Evolutionary conservation across 2,113 vertebrate genomes (phyloP).

Genomic region (Apteryx owenii): DNA sequence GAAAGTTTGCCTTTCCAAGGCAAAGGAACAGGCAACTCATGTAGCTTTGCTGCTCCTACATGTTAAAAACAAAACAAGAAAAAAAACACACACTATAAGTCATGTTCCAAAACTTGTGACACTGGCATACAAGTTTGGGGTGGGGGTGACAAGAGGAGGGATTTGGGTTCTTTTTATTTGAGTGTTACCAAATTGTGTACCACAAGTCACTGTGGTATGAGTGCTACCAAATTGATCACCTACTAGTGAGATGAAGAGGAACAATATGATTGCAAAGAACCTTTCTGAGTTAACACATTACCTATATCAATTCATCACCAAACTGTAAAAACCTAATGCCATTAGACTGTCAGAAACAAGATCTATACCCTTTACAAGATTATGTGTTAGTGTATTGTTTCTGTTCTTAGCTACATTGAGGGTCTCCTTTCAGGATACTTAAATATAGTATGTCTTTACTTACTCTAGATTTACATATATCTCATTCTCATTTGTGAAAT

Average conservation of each 20-base stretch:
- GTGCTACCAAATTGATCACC: too few species aligned
- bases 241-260: too few species aligned
- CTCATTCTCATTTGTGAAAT: background rate
- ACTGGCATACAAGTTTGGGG: background rate
- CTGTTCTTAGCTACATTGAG: background rate
- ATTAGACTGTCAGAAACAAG: background rate
- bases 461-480: background rate
- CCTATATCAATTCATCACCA: background rate
- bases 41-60: background rate
- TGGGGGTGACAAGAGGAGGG: background rate
- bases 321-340: background rate
- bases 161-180: background rate
- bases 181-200: background rate
- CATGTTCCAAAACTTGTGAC: background rate
- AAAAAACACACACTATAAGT: background rate
- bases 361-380: background rate
- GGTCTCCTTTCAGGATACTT: background rate
- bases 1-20: background rate
- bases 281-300: background rate
- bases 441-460: background rate
- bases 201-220: too few species aligned
- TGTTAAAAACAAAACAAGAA: background rate
- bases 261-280: too few species aligned
- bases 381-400: background rate
- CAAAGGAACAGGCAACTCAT: background rate